Conservation (phyloP, 2,797 vertebrate genomes). For the Geotrypetes seraphini region DNA sequence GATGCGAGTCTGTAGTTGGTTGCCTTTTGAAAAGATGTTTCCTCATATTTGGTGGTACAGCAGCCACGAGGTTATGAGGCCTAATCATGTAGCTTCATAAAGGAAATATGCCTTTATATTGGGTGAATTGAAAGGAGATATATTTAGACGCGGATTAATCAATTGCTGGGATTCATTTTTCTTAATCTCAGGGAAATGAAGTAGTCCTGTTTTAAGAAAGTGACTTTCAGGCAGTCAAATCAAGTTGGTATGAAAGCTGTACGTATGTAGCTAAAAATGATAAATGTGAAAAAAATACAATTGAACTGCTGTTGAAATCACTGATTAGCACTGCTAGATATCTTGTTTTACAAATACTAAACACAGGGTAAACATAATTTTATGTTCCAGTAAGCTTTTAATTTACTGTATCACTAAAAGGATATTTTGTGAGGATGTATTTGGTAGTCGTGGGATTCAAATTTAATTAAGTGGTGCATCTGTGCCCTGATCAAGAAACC, state of each 20-base stretch:
- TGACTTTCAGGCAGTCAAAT: conserved; percentile 13
- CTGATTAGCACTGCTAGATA: neutral
- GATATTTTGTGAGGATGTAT: conserved; percentile 17
- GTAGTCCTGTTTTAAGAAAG: conserved; percentile 16
- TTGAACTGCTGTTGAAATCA: neutral
- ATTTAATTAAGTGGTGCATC: conserved; percentile 23
- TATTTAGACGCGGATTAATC: neutral
- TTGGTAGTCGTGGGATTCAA: conserved; percentile 17
- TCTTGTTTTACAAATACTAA: neutral
- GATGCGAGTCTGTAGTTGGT: too few relatives aligned
- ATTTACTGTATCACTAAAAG: neutral
- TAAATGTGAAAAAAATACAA: conserved; percentile 3
- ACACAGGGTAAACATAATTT: conserved; percentile 2
- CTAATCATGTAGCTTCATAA: conserved; percentile 9
- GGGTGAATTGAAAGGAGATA: conserved; percentile 4
- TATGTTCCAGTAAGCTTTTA: neutral
- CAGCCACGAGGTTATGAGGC: conserved; percentile 11
- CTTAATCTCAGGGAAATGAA: conserved; percentile 13
- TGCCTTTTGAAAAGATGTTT: conserved; percentile 8
- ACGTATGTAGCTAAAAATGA: too few relatives aligned
- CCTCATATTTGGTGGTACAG: conserved; percentile 5
- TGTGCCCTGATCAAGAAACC: neutral
- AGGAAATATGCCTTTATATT: neutral
- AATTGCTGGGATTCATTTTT: neutral
- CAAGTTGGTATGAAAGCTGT: too few relatives aligned